Percentiles rank a stretch among this genome's conserved stretches.
Evolutionary conservation across 1,140 invertebrate genomes (phyloP).

Genomic region (Eurosta solidaginis): DNA sequence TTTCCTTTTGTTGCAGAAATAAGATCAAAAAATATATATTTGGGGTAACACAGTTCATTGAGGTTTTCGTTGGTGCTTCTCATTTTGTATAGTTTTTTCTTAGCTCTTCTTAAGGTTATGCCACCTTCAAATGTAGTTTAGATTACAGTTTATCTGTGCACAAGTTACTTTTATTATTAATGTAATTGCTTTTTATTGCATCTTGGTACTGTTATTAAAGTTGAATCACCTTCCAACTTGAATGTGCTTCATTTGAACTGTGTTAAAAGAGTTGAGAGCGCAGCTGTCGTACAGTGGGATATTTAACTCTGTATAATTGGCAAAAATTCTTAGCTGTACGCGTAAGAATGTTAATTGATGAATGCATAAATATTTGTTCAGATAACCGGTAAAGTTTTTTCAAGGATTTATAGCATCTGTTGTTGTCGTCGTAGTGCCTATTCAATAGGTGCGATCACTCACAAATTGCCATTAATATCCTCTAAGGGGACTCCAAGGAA

Average conservation of each 20-base stretch:
- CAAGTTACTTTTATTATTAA: conserved; percentile 14
- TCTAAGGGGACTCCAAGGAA: no score
- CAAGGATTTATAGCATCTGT: no score
- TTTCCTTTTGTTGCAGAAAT: not conserved
- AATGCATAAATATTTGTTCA: no score
- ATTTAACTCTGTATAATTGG: no score
- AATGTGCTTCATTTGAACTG: not conserved
- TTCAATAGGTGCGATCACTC: no score
- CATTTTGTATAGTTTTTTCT: not conserved
- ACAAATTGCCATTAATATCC: no score
- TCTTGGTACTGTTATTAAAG: conserved; percentile 16
- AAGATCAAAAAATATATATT: not conserved
- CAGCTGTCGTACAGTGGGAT: not conserved
- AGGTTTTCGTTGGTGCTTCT: not conserved
- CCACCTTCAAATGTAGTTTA: conserved; percentile 8
- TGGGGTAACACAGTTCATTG: not conserved
- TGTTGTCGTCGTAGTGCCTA: no score
- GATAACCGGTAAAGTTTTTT: no score
- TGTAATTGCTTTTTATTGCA: not conserved
- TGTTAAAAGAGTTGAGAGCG: not conserved
- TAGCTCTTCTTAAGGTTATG: not conserved
- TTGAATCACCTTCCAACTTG: conserved; percentile 20
- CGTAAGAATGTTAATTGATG: no score
- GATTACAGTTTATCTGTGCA: conserved; percentile 17
- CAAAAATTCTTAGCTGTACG: no score